These are phyloP conservation scores for Matsumurasca onukii DNA, from an alignment of 1,140 invertebrate genomes.

Conservation along the genomic window DNA sequence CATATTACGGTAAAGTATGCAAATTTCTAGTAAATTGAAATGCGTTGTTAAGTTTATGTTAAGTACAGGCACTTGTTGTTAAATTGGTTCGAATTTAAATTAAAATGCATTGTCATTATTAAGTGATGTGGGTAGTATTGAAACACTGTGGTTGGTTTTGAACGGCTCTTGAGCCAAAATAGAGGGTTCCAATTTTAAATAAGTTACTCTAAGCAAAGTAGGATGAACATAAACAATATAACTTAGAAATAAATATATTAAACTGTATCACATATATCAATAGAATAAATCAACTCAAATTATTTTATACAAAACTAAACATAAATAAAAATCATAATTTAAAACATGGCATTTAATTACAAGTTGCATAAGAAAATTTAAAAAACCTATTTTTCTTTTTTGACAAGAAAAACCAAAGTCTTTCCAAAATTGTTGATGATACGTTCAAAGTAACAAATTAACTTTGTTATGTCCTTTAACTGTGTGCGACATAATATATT, in stretches of 20 bases:
- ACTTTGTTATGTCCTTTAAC: constrained; percentile 6
- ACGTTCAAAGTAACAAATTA: background rate
- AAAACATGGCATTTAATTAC: constrained; percentile 19
- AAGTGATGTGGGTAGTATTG: background rate
- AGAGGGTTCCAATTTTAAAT: background rate
- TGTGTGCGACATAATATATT: constrained; percentile 24
- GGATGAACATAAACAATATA: background rate
- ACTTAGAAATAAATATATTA: background rate
- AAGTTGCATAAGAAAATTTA: background rate
- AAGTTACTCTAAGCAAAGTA: background rate
- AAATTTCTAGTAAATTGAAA: no score
- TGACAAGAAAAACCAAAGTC: background rate
- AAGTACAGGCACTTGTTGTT: constrained; percentile 18
- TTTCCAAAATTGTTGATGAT: background rate
- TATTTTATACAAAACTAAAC: background rate
- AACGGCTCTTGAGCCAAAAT: background rate
- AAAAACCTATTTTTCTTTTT: background rate
- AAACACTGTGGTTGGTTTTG: background rate
- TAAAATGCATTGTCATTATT: background rate
- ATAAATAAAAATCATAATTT: constrained; percentile 12
- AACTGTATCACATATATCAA: background rate
- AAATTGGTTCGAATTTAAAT: background rate
- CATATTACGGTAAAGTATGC: no score
- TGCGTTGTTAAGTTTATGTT: no score
- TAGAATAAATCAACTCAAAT: background rate